Conservation (phyloP, 2,888 invertebrate genomes). For the Lottia scabra region DNA sequence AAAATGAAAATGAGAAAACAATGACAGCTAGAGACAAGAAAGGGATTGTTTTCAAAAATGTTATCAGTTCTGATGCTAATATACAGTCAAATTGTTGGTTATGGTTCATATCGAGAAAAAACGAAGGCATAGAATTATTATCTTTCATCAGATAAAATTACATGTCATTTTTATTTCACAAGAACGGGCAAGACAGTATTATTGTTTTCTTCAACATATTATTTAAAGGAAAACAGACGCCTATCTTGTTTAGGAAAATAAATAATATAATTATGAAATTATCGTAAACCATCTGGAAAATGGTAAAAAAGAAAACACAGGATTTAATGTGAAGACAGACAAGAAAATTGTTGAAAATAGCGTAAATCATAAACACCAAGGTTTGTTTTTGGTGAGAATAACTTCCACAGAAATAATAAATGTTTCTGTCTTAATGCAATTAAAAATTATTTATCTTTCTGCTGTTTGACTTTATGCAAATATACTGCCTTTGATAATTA, state of each 20-base stretch:
- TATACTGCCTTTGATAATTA: too few relatives aligned
- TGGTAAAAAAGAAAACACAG: conserved; percentile 7
- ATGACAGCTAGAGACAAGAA: background rate
- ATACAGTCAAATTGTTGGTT: background rate
- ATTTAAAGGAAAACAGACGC: conserved; percentile 1
- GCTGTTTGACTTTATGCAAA: too few relatives aligned
- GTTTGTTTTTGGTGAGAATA: too few relatives aligned
- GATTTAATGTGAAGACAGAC: conserved; percentile 4
- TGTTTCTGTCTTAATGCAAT: too few relatives aligned
- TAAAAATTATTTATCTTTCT: too few relatives aligned
- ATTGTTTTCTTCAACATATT: background rate
- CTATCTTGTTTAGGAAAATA: background rate
- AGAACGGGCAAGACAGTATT: background rate
- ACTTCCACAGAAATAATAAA: too few relatives aligned
- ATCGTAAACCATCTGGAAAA: conserved; percentile 7
- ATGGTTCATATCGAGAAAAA: background rate
- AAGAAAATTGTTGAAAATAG: conserved; percentile 7
- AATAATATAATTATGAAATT: conserved; percentile 1
- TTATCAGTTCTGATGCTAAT: background rate
- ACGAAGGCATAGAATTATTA: background rate
- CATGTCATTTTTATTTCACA: background rate
- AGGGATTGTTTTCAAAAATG: background rate
- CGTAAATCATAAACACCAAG: background rate
- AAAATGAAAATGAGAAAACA: too few relatives aligned
- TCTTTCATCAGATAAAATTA: background rate